Conservation (phyloP, 2,888 invertebrate genomes). For the Cephus rjabovi region DNA sequence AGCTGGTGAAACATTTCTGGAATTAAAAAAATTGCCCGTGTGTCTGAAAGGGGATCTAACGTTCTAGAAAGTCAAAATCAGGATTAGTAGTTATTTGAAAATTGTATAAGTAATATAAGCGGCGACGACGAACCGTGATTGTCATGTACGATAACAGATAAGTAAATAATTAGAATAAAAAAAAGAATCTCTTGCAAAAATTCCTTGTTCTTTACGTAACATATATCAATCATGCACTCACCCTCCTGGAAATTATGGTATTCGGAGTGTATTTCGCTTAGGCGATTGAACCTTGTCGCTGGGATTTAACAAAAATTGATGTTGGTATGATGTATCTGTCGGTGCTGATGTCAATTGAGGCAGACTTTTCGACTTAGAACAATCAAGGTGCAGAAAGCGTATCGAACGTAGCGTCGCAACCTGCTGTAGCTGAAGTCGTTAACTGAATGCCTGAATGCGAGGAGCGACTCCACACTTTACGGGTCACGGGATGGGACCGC, state of each 20-base stretch:
- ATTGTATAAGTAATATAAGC: neutral
- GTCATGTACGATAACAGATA: neutral
- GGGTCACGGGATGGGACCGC: conserved; percentile 37
- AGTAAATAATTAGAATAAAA: neutral
- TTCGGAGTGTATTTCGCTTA: conserved; percentile 38
- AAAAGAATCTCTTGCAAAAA: neutral
- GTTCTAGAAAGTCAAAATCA: neutral
- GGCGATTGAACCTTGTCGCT: neutral
- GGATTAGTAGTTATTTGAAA: neutral
- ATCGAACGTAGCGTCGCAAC: neutral
- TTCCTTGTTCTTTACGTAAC: neutral
- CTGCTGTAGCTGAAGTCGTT: neutral
- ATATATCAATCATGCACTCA: conserved; percentile 27
- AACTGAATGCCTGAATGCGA: conserved; percentile 3
- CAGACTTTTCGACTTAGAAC: neutral
- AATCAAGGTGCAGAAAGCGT: neutral
- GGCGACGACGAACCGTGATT: neutral
- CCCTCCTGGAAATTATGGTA: conserved; percentile 48
- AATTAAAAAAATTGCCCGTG: neutral
- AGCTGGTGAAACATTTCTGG: neutral
- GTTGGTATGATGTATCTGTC: neutral
- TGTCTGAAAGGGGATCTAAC: neutral
- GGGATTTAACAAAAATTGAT: conserved; percentile 20
- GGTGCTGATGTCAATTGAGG: neutral
- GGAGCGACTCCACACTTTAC: conserved; percentile 27